phyloP scores from a whole-genome alignment of 1,140 invertebrate genomes.

The Trichogramma pretiosum region DNA sequence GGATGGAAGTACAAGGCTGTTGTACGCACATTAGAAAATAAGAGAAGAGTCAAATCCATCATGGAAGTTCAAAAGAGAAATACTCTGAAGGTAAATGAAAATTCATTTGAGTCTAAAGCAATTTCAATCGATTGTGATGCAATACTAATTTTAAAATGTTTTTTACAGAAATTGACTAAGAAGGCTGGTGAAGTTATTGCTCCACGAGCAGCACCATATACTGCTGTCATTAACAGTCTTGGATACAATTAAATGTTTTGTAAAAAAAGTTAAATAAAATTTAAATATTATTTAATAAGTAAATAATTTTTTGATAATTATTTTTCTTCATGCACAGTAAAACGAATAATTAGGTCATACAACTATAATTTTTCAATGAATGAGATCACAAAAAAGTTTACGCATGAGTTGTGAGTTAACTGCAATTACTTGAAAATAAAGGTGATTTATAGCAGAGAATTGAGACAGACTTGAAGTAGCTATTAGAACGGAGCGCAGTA shows the following conservation, averaged over 20 bases:
- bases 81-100: conserved; percentile 61
- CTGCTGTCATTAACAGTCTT: conserved; percentile 73
- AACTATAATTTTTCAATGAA: no score
- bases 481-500: no score
- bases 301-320: conserved; percentile 18
- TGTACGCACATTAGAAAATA: conserved; percentile 86
- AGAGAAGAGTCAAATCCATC: conserved; percentile 86
- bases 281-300: conserved; percentile 21
- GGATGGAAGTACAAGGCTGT: conserved; percentile 99
- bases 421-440: no score
- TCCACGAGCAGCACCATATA: conserved; percentile 71
- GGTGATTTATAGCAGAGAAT: no score
- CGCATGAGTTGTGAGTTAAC: no score
- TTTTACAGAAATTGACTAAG: conserved; percentile 71
- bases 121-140: not conserved
- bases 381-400: no score
- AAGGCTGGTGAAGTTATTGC: conserved; percentile 69
- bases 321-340: no score
- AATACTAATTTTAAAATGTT: conserved; percentile 16
- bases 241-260: conserved; percentile 72
- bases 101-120: no score
- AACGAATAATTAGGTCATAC: no score
- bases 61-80: conserved; percentile 73
- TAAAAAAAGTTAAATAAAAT: conserved; percentile 37
- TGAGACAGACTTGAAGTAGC: no score